A percentile compares a stretch with the other conserved stretches of the same genome.
Evolutionary conservation across 1,140 invertebrate species (phyloP).

Genomic region (Himalopsyche phryganea): DNA sequence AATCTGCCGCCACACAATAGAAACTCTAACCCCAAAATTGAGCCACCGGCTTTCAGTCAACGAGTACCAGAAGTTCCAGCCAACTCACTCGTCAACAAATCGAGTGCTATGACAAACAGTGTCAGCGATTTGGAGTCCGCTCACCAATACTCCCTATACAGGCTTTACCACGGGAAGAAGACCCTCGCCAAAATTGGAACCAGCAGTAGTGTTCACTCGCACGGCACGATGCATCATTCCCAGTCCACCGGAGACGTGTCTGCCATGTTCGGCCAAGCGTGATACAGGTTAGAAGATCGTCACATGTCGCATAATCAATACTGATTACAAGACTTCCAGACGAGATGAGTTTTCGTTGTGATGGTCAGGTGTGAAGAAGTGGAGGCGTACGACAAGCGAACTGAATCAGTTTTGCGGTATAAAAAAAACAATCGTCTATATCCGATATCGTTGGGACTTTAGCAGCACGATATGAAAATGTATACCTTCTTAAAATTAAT

Average conservation of each 20-base stretch:
- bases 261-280: constrained; percentile 57
- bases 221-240: constrained; percentile 53
- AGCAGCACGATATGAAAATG: no score
- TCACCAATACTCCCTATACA: constrained; percentile 33
- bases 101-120: constrained; percentile 32
- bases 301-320: constrained; percentile 8
- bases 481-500: no score
- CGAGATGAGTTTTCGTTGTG: no score
- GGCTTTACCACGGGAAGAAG: constrained; percentile 32
- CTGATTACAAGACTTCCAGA: background rate
- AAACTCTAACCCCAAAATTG: constrained; percentile 32
- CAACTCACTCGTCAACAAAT: constrained; percentile 16
- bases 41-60: constrained; percentile 22
- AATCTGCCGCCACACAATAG: constrained; percentile 34
- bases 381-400: no score
- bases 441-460: no score
- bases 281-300: constrained; percentile 40
- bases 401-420: no score
- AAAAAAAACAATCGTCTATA: no score
- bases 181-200: constrained; percentile 19
- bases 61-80: constrained; percentile 10
- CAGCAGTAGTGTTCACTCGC: constrained; percentile 12
- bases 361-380: no score
- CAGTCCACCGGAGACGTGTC: constrained; percentile 60
- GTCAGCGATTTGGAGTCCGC: constrained; percentile 33